Conservation (phyloP, 2,797 vertebrate genomes). For the Girardinus metallicus region DNA sequence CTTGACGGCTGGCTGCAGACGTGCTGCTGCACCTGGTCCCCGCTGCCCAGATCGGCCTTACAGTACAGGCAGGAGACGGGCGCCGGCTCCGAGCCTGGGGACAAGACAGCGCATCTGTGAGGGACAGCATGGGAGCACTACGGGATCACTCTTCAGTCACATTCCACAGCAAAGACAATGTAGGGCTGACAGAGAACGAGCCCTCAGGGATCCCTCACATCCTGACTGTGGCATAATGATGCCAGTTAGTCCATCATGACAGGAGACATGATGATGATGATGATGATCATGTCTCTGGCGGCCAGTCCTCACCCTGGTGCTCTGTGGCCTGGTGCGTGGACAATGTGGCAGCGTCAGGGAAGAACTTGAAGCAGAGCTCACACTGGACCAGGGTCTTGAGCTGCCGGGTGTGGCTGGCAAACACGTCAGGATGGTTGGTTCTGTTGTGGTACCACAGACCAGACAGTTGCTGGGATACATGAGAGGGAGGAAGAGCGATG, state of each 20-base stretch:
- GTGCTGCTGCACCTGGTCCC: constrained; percentile 84
- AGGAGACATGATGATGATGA: too few species aligned
- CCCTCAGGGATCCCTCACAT: background rate
- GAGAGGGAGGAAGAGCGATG: background rate
- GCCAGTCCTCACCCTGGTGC: constrained; percentile 80
- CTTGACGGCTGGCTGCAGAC: constrained; percentile 73
- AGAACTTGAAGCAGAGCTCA: constrained; percentile 86
- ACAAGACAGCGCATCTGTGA: background rate
- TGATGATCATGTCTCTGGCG: background rate
- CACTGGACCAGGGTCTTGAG: constrained; percentile 85
- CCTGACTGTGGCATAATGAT: background rate
- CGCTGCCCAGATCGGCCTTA: constrained; percentile 70
- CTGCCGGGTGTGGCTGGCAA: constrained; percentile 84
- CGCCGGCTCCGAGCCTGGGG: constrained; percentile 44
- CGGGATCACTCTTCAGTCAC: background rate
- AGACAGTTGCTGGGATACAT: constrained; percentile 86
- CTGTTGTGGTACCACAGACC: constrained; percentile 94
- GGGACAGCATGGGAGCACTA: background rate
- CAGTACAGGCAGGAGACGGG: constrained; percentile 77
- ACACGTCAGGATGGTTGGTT: constrained; percentile 88
- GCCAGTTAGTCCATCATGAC: too few species aligned
- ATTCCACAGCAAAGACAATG: background rate
- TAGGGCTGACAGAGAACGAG: background rate
- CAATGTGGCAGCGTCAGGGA: constrained; percentile 80
- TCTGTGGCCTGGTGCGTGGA: constrained; percentile 83